Base-by-base conservation (phyloP, 2,888 invertebrate species). In the Steinernema carpocapsae region DNA sequence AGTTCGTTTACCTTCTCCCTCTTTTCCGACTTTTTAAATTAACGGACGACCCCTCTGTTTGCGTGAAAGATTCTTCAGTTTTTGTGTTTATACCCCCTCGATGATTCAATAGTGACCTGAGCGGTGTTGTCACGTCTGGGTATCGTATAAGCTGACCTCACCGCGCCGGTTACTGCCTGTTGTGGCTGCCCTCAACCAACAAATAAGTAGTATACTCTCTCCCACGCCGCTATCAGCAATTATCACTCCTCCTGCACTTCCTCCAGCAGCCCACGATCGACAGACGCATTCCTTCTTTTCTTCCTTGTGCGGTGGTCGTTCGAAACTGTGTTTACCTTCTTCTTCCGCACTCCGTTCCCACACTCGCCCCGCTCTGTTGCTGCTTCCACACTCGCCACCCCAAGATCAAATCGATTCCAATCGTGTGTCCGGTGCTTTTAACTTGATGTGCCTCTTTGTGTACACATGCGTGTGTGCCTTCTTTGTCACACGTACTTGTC, bases 361-460 rank as follows among this genome's bases (percentile, higher is more conserved):
- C n/a, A n/a, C 24, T 56, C 26, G 22, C 24, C 56, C 26, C 56
- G 26, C 17, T 6, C 26, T 56, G 4, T 26, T 26, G 22, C 56
- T 56, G 24, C 56, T 56, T 26, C 26, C 22, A 10, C 56, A 56
- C 26, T 14, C 7, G 43, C 43, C 43, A 12, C 43, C 43, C 14
- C 56, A 14, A 26, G 26, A 56, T 26, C 56, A 26, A 56, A 56
- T 56, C 56, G 56, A 56, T 56, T 56, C 48, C 56, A 6, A 56
- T 56, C 56, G 56, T 26, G 26, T 10, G 6, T 17, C 22, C n/a
- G 56, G 22, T 56, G 43, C 43, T 43, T n/a, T n/a, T n/a, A n/a
- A n/a, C n/a, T 48, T 17, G 48, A 48, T 17, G 10, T 19, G 56
- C 22, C 43, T 22, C 7, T 26, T 56, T 26, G 26, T 19, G 26